Evolutionary conservation across 2,888 invertebrate species (phyloP), one percentile per base, ranked within the genome.

Genomic region (Tetheella fluctuosa): DNA sequence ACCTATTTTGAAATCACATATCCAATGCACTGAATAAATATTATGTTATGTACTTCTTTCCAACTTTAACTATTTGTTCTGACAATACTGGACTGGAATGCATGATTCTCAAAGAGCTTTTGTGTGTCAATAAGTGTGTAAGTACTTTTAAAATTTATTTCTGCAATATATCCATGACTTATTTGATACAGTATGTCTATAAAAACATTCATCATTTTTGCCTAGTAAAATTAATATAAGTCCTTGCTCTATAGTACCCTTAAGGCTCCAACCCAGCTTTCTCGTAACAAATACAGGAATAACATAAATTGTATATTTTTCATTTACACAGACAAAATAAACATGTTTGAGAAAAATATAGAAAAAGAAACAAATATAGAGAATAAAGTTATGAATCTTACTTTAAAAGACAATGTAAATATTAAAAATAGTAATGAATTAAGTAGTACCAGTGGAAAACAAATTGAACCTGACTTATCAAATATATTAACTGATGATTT

Each of bases 291-390:
- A 39, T 5, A 39, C n/a, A 39, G 15, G 39, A 34, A 3, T 34
- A 42, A 42, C 17, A 17, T 17, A 42, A 42, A 17, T 17, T 15
- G 12, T 15, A 17, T 48, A 0, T n/a, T 37, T 54, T 55, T 34
- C n/a, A 20, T 37, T 55, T 55, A 34, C 88, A 58, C 87, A 93
- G 93, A 93, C 65, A 92, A 90, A 93, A 93, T 93, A 90, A 93
- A 76, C 73, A 86, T 92, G 86, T 93, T 93, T 79, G 93, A 93
- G 74, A 91, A 87, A 68, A 85, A 87, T 75, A 74, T 81, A 73
- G 88, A 89, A 71, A 87, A 83, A 85, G 87, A 88, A 64, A 71
- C 74, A 67, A 82, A 69, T 74, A 73, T 87, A 70, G 85, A 85
- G 71, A 77, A 79, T 70, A 91, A 88, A 86, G 72, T 90, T 76